phyloP scores from a whole-genome alignment of 2,797 vertebrate genomes.

The Hippopotamyrus pictus region DNA sequence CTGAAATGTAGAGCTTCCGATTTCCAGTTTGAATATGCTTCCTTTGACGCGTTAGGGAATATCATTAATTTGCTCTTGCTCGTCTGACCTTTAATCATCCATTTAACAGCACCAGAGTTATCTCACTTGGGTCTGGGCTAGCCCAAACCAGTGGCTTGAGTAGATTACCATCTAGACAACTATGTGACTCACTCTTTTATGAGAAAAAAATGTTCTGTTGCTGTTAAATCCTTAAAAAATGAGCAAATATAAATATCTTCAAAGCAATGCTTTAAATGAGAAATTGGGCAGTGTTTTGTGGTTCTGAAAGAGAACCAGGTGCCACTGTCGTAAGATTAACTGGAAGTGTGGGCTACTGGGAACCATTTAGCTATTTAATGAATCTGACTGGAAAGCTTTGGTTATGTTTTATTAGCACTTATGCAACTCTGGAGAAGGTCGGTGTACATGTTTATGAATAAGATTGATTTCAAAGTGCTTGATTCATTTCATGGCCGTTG shows the following conservation, averaged over 20 bases:
- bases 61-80: not conserved
- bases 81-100: constrained; percentile 5
- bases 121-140: not conserved
- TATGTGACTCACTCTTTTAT: constrained; percentile 15
- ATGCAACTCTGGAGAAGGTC: not conserved
- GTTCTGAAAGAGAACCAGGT: not conserved
- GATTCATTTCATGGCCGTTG: not conserved
- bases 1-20: not conserved
- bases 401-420: not conserved
- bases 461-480: not conserved
- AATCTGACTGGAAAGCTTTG: not conserved
- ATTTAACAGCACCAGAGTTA: not conserved
- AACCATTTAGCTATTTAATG: not conserved
- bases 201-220: not conserved
- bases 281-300: not conserved
- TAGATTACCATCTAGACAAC: constrained; percentile 11
- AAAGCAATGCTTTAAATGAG: constrained; percentile 3
- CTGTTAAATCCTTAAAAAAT: not conserved
- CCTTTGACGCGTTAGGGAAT: not conserved
- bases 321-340: not conserved
- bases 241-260: not conserved
- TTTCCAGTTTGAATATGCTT: not conserved
- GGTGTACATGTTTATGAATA: not conserved
- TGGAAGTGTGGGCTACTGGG: not conserved
- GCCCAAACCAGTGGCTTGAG: not conserved